These are phyloP conservation scores for Hassar affinis DNA, from an alignment of 2,113 vertebrate species.

Conservation along the genomic window DNA sequence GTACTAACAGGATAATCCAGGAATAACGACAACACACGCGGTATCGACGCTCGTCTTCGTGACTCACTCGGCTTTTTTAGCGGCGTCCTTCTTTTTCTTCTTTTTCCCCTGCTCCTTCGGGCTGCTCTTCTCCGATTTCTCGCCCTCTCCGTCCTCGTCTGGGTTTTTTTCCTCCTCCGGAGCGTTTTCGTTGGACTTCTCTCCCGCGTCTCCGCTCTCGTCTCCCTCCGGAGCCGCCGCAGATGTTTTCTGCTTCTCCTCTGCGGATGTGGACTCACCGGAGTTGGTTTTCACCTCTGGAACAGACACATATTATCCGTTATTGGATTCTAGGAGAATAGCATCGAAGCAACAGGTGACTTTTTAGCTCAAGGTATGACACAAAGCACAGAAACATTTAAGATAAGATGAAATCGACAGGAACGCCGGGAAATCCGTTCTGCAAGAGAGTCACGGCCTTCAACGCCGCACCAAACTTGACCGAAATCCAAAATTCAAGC, in stretches of 20 bases:
- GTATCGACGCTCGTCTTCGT: too few relatives aligned
- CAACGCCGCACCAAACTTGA: too few relatives aligned
- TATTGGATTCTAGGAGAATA: too few relatives aligned
- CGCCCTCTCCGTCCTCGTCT: slow-evolving; percentile 68
- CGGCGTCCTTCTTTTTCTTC: slow-evolving; percentile 72
- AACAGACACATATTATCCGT: background rate
- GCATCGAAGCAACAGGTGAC: too few relatives aligned
- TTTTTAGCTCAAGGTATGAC: too few relatives aligned
- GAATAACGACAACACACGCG: too few relatives aligned
- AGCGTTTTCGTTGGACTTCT: slow-evolving; percentile 69
- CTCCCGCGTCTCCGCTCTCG: slow-evolving; percentile 73
- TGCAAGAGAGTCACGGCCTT: too few relatives aligned
- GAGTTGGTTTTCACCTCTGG: slow-evolving; percentile 80
- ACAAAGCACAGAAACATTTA: too few relatives aligned
- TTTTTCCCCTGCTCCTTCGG: slow-evolving; percentile 57
- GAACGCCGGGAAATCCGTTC: too few relatives aligned
- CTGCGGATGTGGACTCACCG: slow-evolving; percentile 83
- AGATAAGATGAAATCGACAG: too few relatives aligned
- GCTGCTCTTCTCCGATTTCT: slow-evolving; percentile 68
- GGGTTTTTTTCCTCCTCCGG: slow-evolving; percentile 34
- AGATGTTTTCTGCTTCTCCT: slow-evolving; percentile 80
- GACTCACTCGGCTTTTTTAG: slow-evolving; percentile 63
- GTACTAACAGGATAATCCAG: too few relatives aligned
- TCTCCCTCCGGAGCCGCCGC: slow-evolving; percentile 48
- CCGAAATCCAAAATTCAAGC: too few relatives aligned